Conservation (phyloP, 2,113 vertebrate genomes). For the Pluvianellus socialis region DNA sequence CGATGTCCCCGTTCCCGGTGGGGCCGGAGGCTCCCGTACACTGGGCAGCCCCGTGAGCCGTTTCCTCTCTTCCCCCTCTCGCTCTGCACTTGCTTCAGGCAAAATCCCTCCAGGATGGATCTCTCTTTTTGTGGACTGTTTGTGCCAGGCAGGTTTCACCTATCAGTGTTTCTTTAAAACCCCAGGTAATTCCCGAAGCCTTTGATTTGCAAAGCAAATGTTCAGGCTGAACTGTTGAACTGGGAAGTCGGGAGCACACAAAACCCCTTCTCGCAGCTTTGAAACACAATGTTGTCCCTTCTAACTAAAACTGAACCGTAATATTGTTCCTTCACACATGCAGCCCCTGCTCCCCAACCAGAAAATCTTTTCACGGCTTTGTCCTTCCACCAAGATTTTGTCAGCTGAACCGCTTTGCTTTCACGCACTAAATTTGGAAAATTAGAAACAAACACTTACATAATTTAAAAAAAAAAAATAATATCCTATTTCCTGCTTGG, state of each 20-base stretch:
- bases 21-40: not conserved
- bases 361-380: not conserved
- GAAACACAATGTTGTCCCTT: not conserved
- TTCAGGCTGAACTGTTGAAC: not conserved
- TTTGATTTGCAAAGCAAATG: not conserved
- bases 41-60: not conserved
- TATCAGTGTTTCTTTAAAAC: not conserved
- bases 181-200: not conserved
- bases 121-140: not conserved
- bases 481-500: not conserved
- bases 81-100: not conserved
- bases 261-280: not conserved
- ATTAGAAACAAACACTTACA: not conserved
- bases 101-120: not conserved
- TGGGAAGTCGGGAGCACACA: not conserved
- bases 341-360: not conserved
- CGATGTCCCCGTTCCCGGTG: rapidly evolving
- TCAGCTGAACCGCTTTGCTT: not conserved
- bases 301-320: not conserved
- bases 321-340: not conserved
- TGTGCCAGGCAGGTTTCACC: not conserved
- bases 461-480: not conserved
- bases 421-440: not conserved
- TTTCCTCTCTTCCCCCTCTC: rapidly evolving
- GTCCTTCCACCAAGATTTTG: not conserved